Evolutionary conservation across 2,888 invertebrate species (phyloP).

Genomic region (Malacosoma neustria): DNA sequence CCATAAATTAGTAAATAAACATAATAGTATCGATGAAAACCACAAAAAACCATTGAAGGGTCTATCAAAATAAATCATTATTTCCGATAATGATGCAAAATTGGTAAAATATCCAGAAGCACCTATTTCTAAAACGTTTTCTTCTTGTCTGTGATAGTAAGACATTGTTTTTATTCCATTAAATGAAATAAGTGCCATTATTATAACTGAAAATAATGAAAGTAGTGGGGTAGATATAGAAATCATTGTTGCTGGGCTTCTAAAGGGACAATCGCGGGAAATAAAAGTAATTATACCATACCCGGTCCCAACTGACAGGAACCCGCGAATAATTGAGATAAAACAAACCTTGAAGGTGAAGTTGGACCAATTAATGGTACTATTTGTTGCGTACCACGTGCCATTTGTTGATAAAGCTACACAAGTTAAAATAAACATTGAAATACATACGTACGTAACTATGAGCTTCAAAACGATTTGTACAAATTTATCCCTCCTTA

Average conservation of each 20-base stretch:
- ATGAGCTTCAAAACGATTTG: conserved; percentile 30
- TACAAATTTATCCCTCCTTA: conserved; percentile 40
- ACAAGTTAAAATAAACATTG: conserved; percentile 38
- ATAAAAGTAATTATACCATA: conserved; percentile 44
- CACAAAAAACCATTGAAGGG: conserved; percentile 47
- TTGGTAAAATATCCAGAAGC: conserved; percentile 31
- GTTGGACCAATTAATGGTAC: conserved; percentile 25
- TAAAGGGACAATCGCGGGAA: conserved; percentile 42
- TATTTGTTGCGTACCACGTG: conserved; percentile 44
- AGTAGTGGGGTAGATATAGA: conserved; percentile 39
- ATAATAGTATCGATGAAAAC: conserved; percentile 40
- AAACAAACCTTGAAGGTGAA: conserved; percentile 22
- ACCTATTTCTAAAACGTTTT: conserved; percentile 45
- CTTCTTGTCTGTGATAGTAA: conserved; percentile 55
- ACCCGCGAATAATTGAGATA: conserved; percentile 29
- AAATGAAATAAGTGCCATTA: conserved; percentile 38
- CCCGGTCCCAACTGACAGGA: conserved; percentile 43
- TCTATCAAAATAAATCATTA: conserved; percentile 44
- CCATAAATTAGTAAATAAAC: conserved; percentile 44
- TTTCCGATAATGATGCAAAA: conserved; percentile 48
- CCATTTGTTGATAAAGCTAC: conserved; percentile 45
- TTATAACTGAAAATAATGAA: conserved; percentile 30
- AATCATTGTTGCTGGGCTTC: conserved; percentile 58
- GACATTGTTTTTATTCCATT: conserved; percentile 55
- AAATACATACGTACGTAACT: conserved; percentile 27